Conservation (phyloP, 1,140 invertebrate genomes). For the Oncopodura yosiiana region DNA sequence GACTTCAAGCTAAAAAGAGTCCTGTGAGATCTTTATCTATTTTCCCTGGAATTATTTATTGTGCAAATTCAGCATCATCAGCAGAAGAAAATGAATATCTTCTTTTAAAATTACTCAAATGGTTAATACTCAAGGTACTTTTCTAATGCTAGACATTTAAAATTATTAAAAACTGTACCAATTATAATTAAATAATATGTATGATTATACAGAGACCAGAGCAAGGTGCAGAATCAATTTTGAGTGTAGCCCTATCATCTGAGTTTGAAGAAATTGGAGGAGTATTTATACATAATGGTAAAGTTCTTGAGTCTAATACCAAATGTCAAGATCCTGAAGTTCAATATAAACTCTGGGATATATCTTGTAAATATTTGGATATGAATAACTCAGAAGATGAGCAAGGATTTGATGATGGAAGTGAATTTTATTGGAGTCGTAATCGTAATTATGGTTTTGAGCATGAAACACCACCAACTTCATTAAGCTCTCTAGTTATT, state of each 20-base stretch:
- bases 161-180: background rate
- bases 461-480: background rate
- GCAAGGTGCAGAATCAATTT: constrained; percentile 60
- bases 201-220: constrained; percentile 51
- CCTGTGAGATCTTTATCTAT: constrained; percentile 60
- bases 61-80: background rate
- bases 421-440: too few species aligned
- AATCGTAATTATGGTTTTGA: too few species aligned
- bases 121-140: constrained; percentile 10
- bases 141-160: background rate
- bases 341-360: constrained; percentile 16
- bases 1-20: constrained; percentile 48
- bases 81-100: background rate
- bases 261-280: constrained; percentile 51
- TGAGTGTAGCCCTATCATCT: constrained; percentile 60
- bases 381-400: too few species aligned
- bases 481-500: background rate
- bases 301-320: background rate
- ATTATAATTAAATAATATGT: background rate
- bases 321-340: background rate
- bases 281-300: constrained; percentile 8
- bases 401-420: background rate
- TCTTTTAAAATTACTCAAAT: background rate
- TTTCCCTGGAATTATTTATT: constrained; percentile 71
- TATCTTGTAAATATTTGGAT: constrained; percentile 12